Evolutionary conservation across 2,113 vertebrate genomes (phyloP), one percentile per base, ranked within the genome.

Genomic region (Sturnira hondurensis): DNA sequence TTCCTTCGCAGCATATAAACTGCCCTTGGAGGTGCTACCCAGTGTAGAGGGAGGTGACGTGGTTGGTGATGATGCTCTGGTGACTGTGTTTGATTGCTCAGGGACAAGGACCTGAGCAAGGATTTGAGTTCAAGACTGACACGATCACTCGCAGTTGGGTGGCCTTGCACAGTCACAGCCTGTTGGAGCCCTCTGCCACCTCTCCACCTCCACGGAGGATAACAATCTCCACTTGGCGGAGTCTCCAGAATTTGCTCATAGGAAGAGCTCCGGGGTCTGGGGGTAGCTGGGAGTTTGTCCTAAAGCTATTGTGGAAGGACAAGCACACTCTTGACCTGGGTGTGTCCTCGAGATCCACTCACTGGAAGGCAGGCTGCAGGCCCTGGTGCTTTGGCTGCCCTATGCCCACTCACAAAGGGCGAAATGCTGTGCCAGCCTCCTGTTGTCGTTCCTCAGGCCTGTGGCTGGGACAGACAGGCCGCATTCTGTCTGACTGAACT

Each of bases 371-470:
- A 54, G 31, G 5, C 38, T 5, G 9, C 3, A 12, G 73, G 19
- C 33, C 28, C 0, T 0, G 7, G 2, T 3, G 2, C 2, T 33
- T 5, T 14, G 28, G 38, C 16, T 26, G 67, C 6, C 15, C 33
- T 41, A 1, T 14, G 36, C 1, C 7, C 14, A 24, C 45, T 73
- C 26, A 0, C 1, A 26, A 5, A 73, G 78, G 54, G 5, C 11
- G 33, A 41, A 54, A 5, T 3, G 31, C 8, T 63, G 4, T 19
- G 6, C 47, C 11, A 7, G 38, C 5, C 1, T 17, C 31, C 45
- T 4, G 0, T 1, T 16, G 9, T 7, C 24, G n/a, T 41, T 81
- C 45, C 20, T 65, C 15, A 11, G 33, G 74, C 61, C 52, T 67
- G 10, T 31, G 47, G 12, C 20, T n/a, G 31, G 17, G 47, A 36